Evolutionary conservation across 2,888 invertebrate species (phyloP).

Genomic region (Andrena camellia): DNA sequence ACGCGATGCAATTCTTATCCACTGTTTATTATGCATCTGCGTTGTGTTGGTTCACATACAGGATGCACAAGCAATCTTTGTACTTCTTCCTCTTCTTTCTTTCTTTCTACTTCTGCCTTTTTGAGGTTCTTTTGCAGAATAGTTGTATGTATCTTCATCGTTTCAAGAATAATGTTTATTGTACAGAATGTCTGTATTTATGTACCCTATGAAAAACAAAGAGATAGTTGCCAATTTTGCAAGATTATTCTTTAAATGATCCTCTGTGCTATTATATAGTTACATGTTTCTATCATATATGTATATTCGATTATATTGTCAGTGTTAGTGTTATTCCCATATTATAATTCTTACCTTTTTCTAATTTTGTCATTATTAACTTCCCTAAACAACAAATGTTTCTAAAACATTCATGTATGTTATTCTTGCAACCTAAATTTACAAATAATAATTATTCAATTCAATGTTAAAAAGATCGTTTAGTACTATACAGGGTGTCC

Average conservation of each 20-base stretch:
- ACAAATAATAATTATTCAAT: not conserved
- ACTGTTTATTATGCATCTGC: conserved; percentile 79
- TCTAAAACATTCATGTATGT: conserved; percentile 1
- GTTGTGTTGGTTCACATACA: conserved; percentile 57
- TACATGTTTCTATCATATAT: not conserved
- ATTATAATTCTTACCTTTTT: conserved; percentile 7
- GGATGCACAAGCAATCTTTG: conserved; percentile 52
- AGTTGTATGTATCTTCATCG: conserved; percentile 12
- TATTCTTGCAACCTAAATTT: not conserved
- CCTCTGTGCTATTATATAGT: conserved; percentile 4
- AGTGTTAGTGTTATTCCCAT: not conserved
- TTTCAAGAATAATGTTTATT: conserved; percentile 26
- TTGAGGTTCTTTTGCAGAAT: conserved; percentile 32
- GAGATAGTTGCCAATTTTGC: conserved; percentile 9
- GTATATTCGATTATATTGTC: conserved; percentile 1
- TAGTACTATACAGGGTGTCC: not conserved
- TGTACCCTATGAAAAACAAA: not conserved
- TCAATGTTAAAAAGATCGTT: not conserved
- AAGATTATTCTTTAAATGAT: conserved; percentile 18
- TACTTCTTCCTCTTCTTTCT: conserved; percentile 22
- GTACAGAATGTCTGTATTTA: conserved; percentile 12
- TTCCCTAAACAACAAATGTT: not conserved
- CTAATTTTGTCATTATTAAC: conserved; percentile 3
- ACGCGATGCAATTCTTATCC: conserved; percentile 71
- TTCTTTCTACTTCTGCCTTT: conserved; percentile 27